phyloP scores from a whole-genome alignment of 2,797 vertebrate genomes.

The Phoxinus dragarum region DNA sequence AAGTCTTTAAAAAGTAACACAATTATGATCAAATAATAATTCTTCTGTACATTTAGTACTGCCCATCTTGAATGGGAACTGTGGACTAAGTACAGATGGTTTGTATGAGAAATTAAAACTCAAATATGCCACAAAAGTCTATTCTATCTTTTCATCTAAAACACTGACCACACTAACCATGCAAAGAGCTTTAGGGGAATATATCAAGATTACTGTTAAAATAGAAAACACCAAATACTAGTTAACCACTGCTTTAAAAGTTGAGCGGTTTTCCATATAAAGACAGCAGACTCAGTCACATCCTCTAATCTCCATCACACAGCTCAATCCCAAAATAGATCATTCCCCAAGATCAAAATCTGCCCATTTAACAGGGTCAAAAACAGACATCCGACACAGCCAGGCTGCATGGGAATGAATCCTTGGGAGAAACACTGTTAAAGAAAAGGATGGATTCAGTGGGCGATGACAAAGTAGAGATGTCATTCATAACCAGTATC shows the following conservation, averaged over 20 bases:
- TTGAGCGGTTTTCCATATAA: not conserved
- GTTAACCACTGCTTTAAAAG: constrained; percentile 10
- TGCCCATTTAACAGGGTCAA: constrained; percentile 38
- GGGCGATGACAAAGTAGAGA: not conserved
- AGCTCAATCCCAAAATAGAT: constrained; percentile 13
- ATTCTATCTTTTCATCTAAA: not conserved
- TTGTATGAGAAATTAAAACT: not conserved
- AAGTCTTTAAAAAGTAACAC: not conserved
- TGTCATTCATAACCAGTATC: not conserved
- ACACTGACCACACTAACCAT: not conserved
- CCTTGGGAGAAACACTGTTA: not conserved
- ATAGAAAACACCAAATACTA: not conserved
- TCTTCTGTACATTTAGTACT: not conserved
- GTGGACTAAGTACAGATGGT: not conserved
- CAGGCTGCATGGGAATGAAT: not conserved
- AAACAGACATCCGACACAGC: constrained; percentile 19
- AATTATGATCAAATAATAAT: not conserved
- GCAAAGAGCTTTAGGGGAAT: not conserved
- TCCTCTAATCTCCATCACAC: constrained; percentile 19
- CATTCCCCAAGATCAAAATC: constrained; percentile 13
- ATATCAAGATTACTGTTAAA: not conserved
- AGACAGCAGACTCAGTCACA: constrained; percentile 33
- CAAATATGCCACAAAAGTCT: not conserved
- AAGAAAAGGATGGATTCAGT: not conserved
- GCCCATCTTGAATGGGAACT: not conserved